These are phyloP conservation scores for Halictus quadricinctus DNA, from an alignment of 2,888 invertebrate genomes.

Conservation along the genomic window DNA sequence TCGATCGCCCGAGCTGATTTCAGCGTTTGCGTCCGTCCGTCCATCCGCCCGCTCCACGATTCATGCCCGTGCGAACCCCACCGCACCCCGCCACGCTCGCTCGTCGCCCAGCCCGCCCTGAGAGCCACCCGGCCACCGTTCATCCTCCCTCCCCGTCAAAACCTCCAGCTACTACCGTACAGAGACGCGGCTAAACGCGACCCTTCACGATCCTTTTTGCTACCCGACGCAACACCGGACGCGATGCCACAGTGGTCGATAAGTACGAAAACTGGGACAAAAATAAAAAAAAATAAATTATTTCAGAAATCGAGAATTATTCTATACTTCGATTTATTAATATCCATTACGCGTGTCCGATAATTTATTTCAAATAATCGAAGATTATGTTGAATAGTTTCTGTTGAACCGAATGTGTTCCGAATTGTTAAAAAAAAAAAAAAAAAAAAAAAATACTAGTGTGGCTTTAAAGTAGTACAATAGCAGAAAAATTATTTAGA, in stretches of 20 bases:
- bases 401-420: not conserved
- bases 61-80: conserved; percentile 58
- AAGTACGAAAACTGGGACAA: conserved; percentile 5
- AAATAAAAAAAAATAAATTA: not conserved
- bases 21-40: conserved; percentile 79
- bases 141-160: conserved; percentile 54
- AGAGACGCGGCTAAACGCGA: conserved; percentile 53
- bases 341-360: not conserved
- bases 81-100: conserved; percentile 19
- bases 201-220: conserved; percentile 51
- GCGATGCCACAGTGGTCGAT: conserved; percentile 3
- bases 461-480: no score
- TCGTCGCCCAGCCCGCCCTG: conserved; percentile 20
- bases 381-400: not conserved
- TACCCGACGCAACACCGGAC: conserved; percentile 23
- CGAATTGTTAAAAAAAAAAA: not conserved
- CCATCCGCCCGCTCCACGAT: conserved; percentile 72
- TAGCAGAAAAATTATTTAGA: not conserved
- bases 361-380: not conserved
- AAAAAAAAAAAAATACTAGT: no score
- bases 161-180: conserved; percentile 48
- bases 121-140: conserved; percentile 34
- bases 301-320: not conserved
- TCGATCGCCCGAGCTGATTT: conserved; percentile 85
- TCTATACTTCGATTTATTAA: not conserved